Evolutionary conservation across 1,140 invertebrate species (phyloP).

Genomic region (Zaprionus gabonicus): DNA sequence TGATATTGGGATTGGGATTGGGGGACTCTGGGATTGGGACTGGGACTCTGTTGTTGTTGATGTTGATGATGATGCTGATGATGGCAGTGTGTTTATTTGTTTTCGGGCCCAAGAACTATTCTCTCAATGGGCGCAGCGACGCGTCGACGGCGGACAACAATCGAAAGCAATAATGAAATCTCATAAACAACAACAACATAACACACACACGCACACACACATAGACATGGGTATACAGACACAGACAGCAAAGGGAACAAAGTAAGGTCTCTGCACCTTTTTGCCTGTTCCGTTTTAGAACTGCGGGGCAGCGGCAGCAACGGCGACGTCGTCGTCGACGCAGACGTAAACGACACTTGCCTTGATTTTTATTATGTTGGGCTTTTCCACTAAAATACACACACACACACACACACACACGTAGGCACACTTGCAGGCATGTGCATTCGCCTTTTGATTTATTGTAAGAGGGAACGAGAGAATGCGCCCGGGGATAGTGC

Average conservation of each 20-base stretch:
- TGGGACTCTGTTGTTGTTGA: conserved; percentile 15
- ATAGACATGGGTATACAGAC: conserved; percentile 14
- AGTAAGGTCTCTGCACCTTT: conserved; percentile 31
- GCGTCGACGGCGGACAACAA: conserved; percentile 51
- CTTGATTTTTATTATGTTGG: conserved; percentile 80
- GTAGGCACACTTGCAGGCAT: conserved; percentile 1
- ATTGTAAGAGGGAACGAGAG: conserved; percentile 70
- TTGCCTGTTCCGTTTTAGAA: conserved; percentile 34
- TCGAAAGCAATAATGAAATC: conserved; percentile 82
- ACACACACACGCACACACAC: conserved; percentile 47
- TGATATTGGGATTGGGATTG: conserved; percentile 24
- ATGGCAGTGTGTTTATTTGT: conserved; percentile 71
- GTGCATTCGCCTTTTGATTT: conserved; percentile 66
- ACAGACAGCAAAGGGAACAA: conserved; percentile 17
- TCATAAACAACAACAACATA: conserved; percentile 65
- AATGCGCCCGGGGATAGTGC: conserved; percentile 35
- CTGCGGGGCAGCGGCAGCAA: conserved; percentile 1
- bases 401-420: background rate
- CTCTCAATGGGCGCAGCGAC: conserved; percentile 55
- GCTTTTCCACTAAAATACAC: conserved; percentile 57
- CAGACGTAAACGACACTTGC: conserved; percentile 69
- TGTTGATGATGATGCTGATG: conserved; percentile 42
- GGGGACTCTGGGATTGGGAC: conserved; percentile 17
- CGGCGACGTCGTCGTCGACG: conserved; percentile 22
- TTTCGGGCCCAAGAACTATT: conserved; percentile 64